phyloP scores from a whole-genome alignment of 2,888 invertebrate species.

The Willowsia nigromaculata region DNA sequence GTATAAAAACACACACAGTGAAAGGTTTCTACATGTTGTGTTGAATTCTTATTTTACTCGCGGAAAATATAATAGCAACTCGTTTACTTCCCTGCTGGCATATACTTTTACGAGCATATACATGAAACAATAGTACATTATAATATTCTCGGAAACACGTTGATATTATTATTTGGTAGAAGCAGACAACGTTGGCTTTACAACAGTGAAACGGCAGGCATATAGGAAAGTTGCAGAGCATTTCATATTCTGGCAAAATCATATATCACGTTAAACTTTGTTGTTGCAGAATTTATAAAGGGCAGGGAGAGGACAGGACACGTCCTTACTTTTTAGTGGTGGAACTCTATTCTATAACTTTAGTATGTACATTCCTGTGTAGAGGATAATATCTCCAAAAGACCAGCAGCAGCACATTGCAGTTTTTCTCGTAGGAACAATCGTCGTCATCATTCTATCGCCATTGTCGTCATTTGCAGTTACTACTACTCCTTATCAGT shows the following conservation, averaged over 20 bases:
- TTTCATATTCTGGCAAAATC: constrained; percentile 11
- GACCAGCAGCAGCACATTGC: constrained; percentile 5
- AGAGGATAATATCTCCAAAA: neutral
- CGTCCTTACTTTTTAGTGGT: constrained; percentile 15
- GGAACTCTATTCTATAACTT: neutral
- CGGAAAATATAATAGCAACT: no score
- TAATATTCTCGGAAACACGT: neutral
- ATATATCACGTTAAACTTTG: constrained; percentile 30
- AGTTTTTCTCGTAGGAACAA: constrained; percentile 1
- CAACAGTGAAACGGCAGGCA: no score
- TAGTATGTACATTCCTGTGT: neutral
- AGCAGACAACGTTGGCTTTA: neutral
- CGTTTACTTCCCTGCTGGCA: neutral
- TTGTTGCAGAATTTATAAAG: constrained; percentile 63
- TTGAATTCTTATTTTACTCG: no score
- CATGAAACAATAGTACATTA: neutral
- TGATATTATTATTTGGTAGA: constrained; percentile 9
- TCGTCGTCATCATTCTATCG: constrained; percentile 27
- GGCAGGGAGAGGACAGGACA: constrained; percentile 67
- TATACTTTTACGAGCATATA: no score
- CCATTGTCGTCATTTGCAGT: constrained; percentile 33
- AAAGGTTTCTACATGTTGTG: neutral
- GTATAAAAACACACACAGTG: neutral
- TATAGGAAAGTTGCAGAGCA: neutral
- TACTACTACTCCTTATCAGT: constrained; percentile 19